A percentile compares a stretch with the other conserved stretches of the same genome.
Evolutionary conservation across 2,797 vertebrate species (phyloP).

Genomic region (Xerus rutilus): DNA sequence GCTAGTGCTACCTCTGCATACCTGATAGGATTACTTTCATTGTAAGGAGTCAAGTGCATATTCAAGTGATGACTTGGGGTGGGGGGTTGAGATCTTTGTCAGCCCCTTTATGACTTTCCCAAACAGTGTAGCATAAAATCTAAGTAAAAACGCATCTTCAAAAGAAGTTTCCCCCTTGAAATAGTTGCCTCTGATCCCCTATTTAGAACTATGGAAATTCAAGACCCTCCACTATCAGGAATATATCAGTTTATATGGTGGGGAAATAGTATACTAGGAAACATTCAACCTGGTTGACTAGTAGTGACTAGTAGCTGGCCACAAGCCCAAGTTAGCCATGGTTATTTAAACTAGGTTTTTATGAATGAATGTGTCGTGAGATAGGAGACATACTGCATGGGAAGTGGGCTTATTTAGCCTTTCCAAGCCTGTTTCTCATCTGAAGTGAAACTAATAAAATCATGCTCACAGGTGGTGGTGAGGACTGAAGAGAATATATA

Average conservation of each 20-base stretch:
- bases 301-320: background rate
- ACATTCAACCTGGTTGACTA: background rate
- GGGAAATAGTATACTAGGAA: background rate
- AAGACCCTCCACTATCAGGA: background rate
- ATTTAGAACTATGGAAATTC: background rate
- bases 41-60: background rate
- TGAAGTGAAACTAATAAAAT: background rate
- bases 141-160: constrained; percentile 39
- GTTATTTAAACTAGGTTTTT: background rate
- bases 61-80: background rate
- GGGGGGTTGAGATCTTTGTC: background rate
- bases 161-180: background rate
- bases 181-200: background rate
- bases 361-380: background rate
- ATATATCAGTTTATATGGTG: background rate
- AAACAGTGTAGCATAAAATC: background rate
- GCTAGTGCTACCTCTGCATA: background rate
- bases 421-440: background rate
- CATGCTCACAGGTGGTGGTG: background rate
- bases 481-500: background rate
- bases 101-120: background rate
- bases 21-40: background rate
- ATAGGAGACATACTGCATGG: background rate
- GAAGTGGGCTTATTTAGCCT: background rate
- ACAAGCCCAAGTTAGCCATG: background rate